Conservation (phyloP, 2,797 vertebrate species). For the Propithecus perrieri region DNA sequence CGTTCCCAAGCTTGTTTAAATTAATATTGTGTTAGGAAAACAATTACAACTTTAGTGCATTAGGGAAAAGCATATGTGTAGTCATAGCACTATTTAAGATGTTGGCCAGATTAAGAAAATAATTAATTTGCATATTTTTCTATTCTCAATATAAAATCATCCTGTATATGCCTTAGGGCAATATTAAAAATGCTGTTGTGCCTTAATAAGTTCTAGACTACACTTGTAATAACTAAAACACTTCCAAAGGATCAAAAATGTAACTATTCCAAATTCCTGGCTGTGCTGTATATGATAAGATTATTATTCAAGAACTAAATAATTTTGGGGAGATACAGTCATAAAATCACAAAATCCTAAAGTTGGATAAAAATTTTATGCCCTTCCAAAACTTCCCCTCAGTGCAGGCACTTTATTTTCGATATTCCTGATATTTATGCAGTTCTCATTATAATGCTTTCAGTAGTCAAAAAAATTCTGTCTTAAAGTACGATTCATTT, state of each 20-base stretch:
- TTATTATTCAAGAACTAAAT: neutral
- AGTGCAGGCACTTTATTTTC: neutral
- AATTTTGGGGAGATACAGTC: neutral
- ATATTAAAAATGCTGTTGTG: neutral
- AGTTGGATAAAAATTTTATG: neutral
- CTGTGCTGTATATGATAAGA: neutral
- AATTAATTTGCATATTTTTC: neutral
- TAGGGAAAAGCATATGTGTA: neutral
- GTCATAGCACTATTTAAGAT: neutral
- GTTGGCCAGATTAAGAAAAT: neutral
- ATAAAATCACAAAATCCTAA: neutral
- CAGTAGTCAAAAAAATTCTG: neutral
- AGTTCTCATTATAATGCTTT: neutral
- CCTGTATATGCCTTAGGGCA: neutral
- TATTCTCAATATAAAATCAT: neutral
- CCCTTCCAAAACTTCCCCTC: neutral
- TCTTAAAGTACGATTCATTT: neutral
- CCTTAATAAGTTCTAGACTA: neutral
- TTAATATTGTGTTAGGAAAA: slow-evolving; percentile 39
- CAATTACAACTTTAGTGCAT: neutral
- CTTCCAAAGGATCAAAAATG: neutral
- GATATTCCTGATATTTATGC: neutral
- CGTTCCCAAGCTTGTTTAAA: neutral
- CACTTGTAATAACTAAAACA: neutral
- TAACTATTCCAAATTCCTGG: neutral